Evolutionary conservation across 1,140 invertebrate genomes (phyloP).

Genomic region (Temnothorax curvispinosus): DNA sequence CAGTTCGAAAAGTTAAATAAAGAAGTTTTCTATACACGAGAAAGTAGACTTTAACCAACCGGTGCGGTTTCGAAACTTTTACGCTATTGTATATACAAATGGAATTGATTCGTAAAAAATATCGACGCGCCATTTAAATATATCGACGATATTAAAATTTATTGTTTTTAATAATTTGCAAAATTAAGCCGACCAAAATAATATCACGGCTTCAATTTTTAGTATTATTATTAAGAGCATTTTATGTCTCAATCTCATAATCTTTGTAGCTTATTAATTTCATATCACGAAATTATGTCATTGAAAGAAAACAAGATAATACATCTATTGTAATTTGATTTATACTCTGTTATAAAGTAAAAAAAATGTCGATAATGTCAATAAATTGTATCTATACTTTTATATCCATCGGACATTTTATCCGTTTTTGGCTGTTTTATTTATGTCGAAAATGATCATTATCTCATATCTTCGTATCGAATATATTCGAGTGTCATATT

Average conservation of each 20-base stretch:
- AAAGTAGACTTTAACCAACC: neutral
- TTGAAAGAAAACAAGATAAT: neutral
- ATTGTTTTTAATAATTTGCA: neutral
- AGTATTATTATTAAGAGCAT: neutral
- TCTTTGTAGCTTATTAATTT: neutral
- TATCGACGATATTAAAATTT: neutral
- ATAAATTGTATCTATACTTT: neutral
- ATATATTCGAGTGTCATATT: neutral
- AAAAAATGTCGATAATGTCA: neutral
- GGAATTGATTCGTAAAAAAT: neutral
- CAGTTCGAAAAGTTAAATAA: constrained; percentile 12
- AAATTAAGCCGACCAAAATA: neutral
- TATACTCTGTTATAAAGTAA: neutral
- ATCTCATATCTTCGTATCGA: neutral
- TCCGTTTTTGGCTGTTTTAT: neutral
- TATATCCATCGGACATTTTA: neutral
- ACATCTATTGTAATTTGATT: neutral
- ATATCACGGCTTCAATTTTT: neutral
- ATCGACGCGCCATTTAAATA: neutral
- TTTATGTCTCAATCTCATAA: neutral
- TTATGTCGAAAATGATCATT: neutral
- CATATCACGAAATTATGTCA: neutral
- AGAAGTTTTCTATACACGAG: constrained; percentile 1
- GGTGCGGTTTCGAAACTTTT: neutral
- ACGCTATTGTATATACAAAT: neutral